These are phyloP conservation scores for Calycopis cecrops DNA, from an alignment of 1,140 invertebrate genomes.

Conservation along the genomic window DNA sequence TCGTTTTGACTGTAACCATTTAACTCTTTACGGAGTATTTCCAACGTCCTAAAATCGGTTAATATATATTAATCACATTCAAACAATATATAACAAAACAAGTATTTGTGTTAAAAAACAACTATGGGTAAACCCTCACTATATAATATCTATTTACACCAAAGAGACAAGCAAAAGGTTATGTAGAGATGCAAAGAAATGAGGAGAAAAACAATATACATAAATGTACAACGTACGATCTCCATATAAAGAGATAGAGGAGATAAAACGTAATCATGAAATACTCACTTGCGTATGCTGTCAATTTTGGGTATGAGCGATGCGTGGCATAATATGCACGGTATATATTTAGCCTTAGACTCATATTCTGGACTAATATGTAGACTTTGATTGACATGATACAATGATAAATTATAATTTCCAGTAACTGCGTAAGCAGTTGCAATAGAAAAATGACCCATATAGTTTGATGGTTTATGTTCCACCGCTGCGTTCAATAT, in stretches of 20 bases:
- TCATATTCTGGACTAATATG: slow-evolving; percentile 50
- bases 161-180: too few species aligned
- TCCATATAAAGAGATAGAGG: too few species aligned
- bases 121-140: too few species aligned
- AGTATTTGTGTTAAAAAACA: too few species aligned
- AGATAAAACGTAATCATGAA: too few species aligned
- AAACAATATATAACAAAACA: too few species aligned
- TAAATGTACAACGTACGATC: too few species aligned
- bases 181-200: too few species aligned
- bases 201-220: too few species aligned
- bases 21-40: slow-evolving; percentile 41
- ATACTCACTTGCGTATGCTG: slow-evolving; percentile 5
- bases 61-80: background rate
- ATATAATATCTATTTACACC: too few species aligned
- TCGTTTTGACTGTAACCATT: slow-evolving; percentile 40
- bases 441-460: slow-evolving; percentile 86
- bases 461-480: slow-evolving; percentile 82
- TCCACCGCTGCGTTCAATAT: slow-evolving; percentile 88
- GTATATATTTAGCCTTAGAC: background rate
- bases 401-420: slow-evolving; percentile 79
- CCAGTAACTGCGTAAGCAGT: slow-evolving; percentile 84
- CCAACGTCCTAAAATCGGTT: slow-evolving; percentile 40
- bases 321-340: slow-evolving; percentile 58
- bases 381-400: slow-evolving; percentile 84
- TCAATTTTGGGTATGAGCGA: slow-evolving; percentile 80